A percentile compares a stretch with the other conserved stretches of the same genome.
phyloP scores from a whole-genome alignment of 2,888 invertebrate genomes.

The Thera obeliscata region DNA sequence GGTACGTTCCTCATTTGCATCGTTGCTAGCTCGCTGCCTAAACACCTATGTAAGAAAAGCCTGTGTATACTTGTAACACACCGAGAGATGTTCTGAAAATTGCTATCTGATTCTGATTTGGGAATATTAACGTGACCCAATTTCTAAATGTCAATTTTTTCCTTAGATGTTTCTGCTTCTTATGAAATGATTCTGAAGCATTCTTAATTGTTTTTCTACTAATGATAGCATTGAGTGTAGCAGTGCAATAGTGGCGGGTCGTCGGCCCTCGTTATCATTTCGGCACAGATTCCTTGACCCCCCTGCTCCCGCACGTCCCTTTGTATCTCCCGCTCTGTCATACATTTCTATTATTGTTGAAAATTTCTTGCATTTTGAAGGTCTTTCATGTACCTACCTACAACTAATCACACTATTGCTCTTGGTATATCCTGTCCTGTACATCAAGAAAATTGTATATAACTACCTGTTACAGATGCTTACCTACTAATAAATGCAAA shows the following conservation, averaged over 20 bases:
- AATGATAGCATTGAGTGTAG: slow-evolving; percentile 48
- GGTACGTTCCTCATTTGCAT: slow-evolving; percentile 31
- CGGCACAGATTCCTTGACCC: slow-evolving; percentile 81
- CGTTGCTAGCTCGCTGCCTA: slow-evolving; percentile 15
- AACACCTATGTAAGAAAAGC: slow-evolving; percentile 6
- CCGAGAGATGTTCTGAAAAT: not conserved
- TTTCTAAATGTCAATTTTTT: not conserved
- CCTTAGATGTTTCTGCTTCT: not conserved
- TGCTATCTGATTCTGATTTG: not conserved
- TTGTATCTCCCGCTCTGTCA: slow-evolving; percentile 41
- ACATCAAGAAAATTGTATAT: not conserved
- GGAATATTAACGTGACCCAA: not conserved
- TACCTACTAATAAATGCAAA: too few species aligned
- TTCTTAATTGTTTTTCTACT: slow-evolving; percentile 45
- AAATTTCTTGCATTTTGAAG: slow-evolving; percentile 20
- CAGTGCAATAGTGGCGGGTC: slow-evolving; percentile 57
- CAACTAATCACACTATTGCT: not conserved
- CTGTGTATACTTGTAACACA: not conserved
- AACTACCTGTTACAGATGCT: not conserved
- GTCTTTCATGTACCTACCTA: not conserved
- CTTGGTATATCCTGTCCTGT: not conserved
- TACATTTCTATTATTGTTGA: slow-evolving; percentile 25
- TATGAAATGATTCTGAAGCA: not conserved
- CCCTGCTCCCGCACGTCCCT: slow-evolving; percentile 48
- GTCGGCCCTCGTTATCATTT: slow-evolving; percentile 79